Evolutionary conservation across 2,888 invertebrate genomes (phyloP).

Genomic region (Nebria salina): DNA sequence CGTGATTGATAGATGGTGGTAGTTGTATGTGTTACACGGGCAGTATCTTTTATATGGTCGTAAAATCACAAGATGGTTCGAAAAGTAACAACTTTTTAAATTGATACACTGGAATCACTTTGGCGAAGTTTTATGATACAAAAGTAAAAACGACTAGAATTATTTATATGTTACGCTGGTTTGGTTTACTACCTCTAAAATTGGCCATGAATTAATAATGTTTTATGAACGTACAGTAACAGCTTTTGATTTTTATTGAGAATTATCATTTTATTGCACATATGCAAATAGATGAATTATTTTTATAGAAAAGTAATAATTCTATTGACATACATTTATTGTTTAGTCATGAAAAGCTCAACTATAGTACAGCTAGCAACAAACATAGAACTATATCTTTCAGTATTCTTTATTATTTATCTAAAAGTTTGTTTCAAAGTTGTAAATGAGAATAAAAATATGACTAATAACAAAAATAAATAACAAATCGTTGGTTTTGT

Average conservation of each 20-base stretch:
- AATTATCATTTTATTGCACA: neutral
- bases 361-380: no score
- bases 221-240: neutral
- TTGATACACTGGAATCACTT: slow-evolving; percentile 47
- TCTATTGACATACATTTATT: no score
- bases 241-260: neutral
- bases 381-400: no score
- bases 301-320: neutral
- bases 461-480: neutral
- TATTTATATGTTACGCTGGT: slow-evolving; percentile 44
- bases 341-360: no score
- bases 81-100: slow-evolving; percentile 47
- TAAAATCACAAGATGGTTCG: slow-evolving; percentile 46
- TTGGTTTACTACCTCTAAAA: slow-evolving; percentile 40
- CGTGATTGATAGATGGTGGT: slow-evolving; percentile 14
- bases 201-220: slow-evolving; percentile 34
- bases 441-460: neutral
- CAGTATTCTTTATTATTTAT: no score
- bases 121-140: slow-evolving; percentile 43
- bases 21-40: neutral
- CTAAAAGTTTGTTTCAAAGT: no score
- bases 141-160: slow-evolving; percentile 43
- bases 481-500: neutral
- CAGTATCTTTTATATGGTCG: slow-evolving; percentile 40
- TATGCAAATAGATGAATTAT: neutral